Base-by-base conservation (phyloP, 2,888 invertebrate genomes). In the Thereva nobilitata region DNA sequence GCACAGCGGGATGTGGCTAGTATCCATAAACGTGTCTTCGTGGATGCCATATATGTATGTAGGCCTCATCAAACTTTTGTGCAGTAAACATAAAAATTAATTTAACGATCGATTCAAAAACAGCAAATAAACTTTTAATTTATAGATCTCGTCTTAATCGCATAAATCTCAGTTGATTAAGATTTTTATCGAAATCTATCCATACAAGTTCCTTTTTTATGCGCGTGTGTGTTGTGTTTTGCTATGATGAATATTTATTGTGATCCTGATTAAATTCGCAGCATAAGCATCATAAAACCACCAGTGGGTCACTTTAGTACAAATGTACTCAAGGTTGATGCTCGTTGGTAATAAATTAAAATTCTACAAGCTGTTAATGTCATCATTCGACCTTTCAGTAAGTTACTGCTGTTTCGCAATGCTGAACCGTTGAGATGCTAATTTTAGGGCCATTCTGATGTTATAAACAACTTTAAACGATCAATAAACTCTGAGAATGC, bases 101-200 rank as follows among this genome's bases (percentile, higher is more conserved):
- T 52, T 52, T 52, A 52, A 52, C 52, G 52, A 52, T 52, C 52
- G 52, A 52, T 52, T 52, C 10, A 10, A 52, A 35, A 52, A 52
- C 35, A 35, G 34, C n/a, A 52, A 23, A 23, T 52, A 12, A 52
- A 37, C 52, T 8, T 1, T 7, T 12, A 52, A 52, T 52, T 52
- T 52, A 52, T 52, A 35, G 52, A 12, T 52, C 34, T 52, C 23
- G 6, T 34, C 6, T 12, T 52, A 23, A 7, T 4, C 35, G 52
- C 52, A 52, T 52, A 52, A 52, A 52, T 52, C 52, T 52, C 52
- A 52, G 12, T 6, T 35, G 52, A 52, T 52, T 52, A 35, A 52
- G 52, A 52, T 35, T 52, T 52, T 52, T 52, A 52, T 52, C 34
- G 3, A 10, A n/a, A 5, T 23, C 5, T 52, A 23, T 34, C 35